Base-by-base conservation (phyloP, 2,888 invertebrate genomes). In the Drosophila emarginata region DNA sequence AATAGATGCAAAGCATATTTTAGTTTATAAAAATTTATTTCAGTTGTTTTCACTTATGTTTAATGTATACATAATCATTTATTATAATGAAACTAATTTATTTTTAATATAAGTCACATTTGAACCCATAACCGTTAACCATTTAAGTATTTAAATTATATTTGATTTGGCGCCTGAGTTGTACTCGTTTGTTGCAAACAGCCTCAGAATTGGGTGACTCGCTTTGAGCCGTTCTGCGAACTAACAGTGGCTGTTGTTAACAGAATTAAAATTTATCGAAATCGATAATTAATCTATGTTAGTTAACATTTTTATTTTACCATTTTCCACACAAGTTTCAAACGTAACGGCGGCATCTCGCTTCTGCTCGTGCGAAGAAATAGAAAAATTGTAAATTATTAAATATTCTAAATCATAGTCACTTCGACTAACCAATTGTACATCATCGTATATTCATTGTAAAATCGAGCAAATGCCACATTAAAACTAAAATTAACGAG, bases 321-420 rank as follows among this genome's bases (percentile, higher is more conserved):
- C 45, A 45, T 18, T 45, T 12, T 21, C 21, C 18, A 45, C 12
- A 21, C 21, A 11, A 45, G 21, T 74, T 90, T 91, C 60, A 88
- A 91, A 91, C 81, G 78, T 69, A 87, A 89, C 45, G 45, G 45
- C 21, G 45, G 80, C 80, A 76, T 78, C 83, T 87, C 79, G 40
- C 72, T 78, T 65, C 67, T 62, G 45, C 69, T 71, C 72, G 80
- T 77, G 3, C 7, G 15, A 18, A 26, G 40, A 67, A 59, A 15
- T 58, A 36, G 18, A 12, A 40, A 59, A 56, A 36, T 64, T 67
- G 58, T 21, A 21, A 4, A 45, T 45, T 45, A 4, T 45, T 45
- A 45, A 39, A 39, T 14, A 6, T 39, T 39, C 39, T 14, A 39
- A 21, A 21, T 57, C 74, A 77, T 65, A 61, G 32, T 32, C 32